Conservation (phyloP, 2,888 invertebrate genomes). For the Cotesia congregata region DNA sequence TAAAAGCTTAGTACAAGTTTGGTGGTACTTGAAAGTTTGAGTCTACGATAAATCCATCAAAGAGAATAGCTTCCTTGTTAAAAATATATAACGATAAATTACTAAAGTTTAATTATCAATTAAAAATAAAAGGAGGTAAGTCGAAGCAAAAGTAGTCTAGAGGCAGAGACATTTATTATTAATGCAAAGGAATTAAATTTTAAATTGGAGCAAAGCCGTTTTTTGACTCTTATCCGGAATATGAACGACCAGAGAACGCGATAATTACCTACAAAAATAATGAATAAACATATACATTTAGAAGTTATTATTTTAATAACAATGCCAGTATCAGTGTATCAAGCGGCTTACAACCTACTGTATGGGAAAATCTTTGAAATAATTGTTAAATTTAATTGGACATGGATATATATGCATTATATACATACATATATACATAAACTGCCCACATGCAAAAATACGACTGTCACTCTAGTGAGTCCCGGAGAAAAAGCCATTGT, state of each 20-base stretch:
- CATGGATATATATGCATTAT: background rate
- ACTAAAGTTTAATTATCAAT: background rate
- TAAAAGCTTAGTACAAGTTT: background rate
- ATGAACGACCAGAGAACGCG: background rate
- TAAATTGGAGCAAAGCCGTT: background rate
- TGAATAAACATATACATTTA: background rate
- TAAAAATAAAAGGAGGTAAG: background rate
- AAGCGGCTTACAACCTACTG: background rate
- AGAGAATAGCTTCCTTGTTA: background rate
- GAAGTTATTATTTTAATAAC: background rate
- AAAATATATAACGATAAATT: background rate
- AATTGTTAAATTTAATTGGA: background rate
- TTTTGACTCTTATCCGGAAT: background rate
- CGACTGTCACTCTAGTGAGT: constrained; percentile 8
- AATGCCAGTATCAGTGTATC: background rate
- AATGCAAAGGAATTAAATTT: background rate
- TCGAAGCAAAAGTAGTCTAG: background rate
- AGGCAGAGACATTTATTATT: background rate
- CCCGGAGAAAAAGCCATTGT: constrained; percentile 5
- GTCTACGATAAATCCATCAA: background rate
- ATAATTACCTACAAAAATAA: background rate
- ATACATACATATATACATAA: background rate
- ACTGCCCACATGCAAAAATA: constrained; percentile 7
- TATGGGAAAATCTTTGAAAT: background rate
- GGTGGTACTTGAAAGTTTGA: background rate